These are phyloP conservation scores for Pantherophis vulpinus DNA, from an alignment of 2,797 vertebrate species.

Conservation along the genomic window DNA sequence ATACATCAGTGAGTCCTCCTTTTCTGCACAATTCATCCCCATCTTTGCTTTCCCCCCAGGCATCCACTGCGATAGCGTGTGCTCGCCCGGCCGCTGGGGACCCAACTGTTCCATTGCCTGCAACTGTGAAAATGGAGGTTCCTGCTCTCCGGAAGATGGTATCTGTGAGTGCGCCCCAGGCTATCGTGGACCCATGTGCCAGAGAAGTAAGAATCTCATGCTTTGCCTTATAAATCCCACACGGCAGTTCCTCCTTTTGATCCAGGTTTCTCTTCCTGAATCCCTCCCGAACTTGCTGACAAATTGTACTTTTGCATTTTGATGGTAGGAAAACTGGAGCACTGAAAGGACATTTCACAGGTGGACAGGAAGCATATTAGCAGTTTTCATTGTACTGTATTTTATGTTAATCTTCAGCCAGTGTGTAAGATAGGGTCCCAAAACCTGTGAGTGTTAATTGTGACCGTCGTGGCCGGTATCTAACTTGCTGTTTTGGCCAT, in stretches of 20 bases:
- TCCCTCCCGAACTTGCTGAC: background rate
- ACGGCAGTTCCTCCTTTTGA: background rate
- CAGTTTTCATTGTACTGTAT: background rate
- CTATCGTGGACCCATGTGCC: slow-evolving; percentile 91
- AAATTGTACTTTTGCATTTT: background rate
- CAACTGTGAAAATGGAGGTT: slow-evolving; percentile 93
- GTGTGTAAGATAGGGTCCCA: background rate
- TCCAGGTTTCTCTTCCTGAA: background rate
- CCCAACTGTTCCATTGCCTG: slow-evolving; percentile 96
- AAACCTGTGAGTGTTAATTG: background rate
- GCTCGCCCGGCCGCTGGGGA: slow-evolving; percentile 91
- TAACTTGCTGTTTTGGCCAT: no score
- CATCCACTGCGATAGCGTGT: slow-evolving; percentile 91
- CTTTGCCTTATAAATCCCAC: background rate
- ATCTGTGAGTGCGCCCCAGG: slow-evolving; percentile 93
- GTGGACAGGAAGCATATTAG: background rate
- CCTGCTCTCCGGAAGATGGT: slow-evolving; percentile 93
- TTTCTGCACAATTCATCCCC: background rate
- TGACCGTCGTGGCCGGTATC: background rate
- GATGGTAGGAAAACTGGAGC: background rate
- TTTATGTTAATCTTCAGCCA: background rate
- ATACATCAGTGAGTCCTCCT: background rate
- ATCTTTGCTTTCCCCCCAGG: slow-evolving; percentile 68
- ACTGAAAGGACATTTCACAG: background rate
- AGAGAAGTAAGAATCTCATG: slow-evolving; percentile 85